phyloP scores from a whole-genome alignment of 2,888 invertebrate species.

The Ligdia adustata region DNA sequence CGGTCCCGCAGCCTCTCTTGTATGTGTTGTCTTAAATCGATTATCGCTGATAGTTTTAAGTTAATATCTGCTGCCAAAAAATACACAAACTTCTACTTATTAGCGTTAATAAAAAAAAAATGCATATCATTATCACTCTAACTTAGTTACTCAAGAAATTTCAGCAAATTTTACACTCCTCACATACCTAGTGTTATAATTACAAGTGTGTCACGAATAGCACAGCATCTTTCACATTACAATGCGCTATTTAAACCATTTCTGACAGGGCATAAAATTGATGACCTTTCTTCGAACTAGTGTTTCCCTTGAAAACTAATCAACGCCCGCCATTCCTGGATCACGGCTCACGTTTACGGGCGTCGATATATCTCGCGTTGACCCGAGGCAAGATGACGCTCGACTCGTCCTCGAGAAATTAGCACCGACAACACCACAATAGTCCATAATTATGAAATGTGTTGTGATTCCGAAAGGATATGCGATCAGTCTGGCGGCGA shows the following conservation, averaged over 20 bases:
- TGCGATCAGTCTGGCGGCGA: conserved; percentile 76
- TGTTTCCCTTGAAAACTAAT: conserved; percentile 77
- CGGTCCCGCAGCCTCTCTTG: conserved; percentile 54
- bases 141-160: conserved; percentile 73
- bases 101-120: too few species aligned
- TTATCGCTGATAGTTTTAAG: conserved; percentile 71
- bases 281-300: conserved; percentile 70
- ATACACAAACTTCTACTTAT: too few species aligned
- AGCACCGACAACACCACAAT: conserved; percentile 77
- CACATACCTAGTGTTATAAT: conserved; percentile 14
- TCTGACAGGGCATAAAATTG: conserved; percentile 60
- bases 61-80: conserved; percentile 50
- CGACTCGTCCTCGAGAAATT: conserved; percentile 71
- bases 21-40: conserved; percentile 62
- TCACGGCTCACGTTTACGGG: conserved; percentile 60
- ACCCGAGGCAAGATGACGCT: conserved; percentile 61
- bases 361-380: conserved; percentile 63
- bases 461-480: conserved; percentile 76
- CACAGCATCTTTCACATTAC: conserved; percentile 42
- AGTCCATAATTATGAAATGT: conserved; percentile 84
- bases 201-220: conserved; percentile 15
- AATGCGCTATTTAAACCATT: conserved; percentile 38
- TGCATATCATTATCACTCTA: too few species aligned
- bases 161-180: conserved; percentile 42
- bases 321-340: conserved; percentile 68